Percentiles rank a stretch among this genome's conserved stretches.
These are phyloP conservation scores for Trichogramma dendrolimi DNA, from an alignment of 2,888 invertebrate species.

Conservation along the genomic window DNA sequence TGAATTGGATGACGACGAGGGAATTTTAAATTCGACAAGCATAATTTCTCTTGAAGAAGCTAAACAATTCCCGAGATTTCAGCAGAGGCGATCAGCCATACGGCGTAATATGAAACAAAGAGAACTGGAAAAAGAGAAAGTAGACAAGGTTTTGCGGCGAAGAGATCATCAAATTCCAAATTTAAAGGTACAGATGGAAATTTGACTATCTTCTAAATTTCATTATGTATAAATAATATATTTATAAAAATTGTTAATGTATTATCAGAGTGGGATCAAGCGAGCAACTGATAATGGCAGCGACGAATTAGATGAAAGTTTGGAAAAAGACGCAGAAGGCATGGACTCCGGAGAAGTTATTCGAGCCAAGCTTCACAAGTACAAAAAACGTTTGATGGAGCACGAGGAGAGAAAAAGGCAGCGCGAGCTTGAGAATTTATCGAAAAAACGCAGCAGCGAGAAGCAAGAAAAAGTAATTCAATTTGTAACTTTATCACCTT, in stretches of 20 bases:
- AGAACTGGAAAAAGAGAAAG: slow-evolving; percentile 1
- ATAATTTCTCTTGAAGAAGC: slow-evolving; percentile 7
- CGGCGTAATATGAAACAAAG: slow-evolving; percentile 8
- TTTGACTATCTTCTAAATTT: not conserved
- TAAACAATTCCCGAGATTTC: not conserved
- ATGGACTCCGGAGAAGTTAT: slow-evolving; percentile 33
- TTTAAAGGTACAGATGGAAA: slow-evolving; percentile 4
- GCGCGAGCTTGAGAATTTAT: slow-evolving; percentile 1
- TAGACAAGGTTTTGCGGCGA: slow-evolving; percentile 9
- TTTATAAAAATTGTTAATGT: not conserved
- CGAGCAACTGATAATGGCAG: slow-evolving; percentile 23
- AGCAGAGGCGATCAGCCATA: not conserved
- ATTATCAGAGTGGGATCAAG: slow-evolving; percentile 8
- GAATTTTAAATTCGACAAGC: not conserved
- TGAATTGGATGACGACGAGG: slow-evolving; percentile 19
- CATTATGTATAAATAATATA: not conserved
- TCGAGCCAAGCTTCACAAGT: slow-evolving; percentile 34
- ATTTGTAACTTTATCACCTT: slow-evolving; percentile 3
- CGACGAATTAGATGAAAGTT: slow-evolving; percentile 14
- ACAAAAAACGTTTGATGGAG: slow-evolving; percentile 35
- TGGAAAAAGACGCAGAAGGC: slow-evolving; percentile 5
- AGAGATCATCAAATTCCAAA: slow-evolving; percentile 9
- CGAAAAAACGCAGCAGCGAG: slow-evolving; percentile 9
- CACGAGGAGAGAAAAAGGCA: slow-evolving; percentile 29
- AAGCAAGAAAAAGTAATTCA: not conserved